phyloP scores from a whole-genome alignment of 2,113 vertebrate species.

The Empidonax traillii region DNA sequence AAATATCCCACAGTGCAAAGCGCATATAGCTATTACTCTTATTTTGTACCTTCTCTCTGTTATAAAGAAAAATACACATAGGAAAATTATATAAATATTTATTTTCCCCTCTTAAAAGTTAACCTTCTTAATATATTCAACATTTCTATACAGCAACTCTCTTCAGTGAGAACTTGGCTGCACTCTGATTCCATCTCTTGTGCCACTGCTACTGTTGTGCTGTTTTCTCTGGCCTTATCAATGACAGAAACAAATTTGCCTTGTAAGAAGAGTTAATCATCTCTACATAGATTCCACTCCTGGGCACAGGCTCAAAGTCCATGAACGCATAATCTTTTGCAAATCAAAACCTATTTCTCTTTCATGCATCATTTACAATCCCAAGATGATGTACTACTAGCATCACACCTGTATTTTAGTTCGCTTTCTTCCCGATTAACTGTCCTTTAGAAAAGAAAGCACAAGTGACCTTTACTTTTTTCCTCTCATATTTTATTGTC shows the following conservation, averaged over 20 bases:
- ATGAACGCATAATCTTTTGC: conserved; percentile 47
- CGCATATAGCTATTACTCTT: background rate
- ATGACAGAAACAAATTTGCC: conserved; percentile 36
- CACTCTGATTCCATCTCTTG: background rate
- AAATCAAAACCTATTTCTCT: conserved; percentile 45
- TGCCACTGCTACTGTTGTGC: background rate
- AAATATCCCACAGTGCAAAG: background rate
- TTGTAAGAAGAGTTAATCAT: conserved; percentile 4
- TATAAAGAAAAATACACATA: background rate
- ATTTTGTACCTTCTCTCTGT: background rate
- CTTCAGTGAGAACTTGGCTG: background rate
- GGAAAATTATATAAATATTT: background rate
- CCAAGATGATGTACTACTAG: conserved; percentile 9
- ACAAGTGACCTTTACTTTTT: conserved; percentile 4
- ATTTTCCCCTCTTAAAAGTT: background rate
- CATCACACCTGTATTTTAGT: conserved; percentile 40
- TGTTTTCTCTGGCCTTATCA: conserved; percentile 3
- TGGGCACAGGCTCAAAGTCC: conserved; percentile 13
- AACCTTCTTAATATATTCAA: background rate
- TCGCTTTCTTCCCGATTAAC: background rate
- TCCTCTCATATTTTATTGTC: background rate
- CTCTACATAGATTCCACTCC: conserved; percentile 16
- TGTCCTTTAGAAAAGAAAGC: conserved; percentile 11
- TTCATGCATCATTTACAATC: conserved; percentile 30
- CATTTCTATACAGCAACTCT: background rate